A percentile compares a stretch with the other conserved stretches of the same genome.
Evolutionary conservation across 2,888 invertebrate species (phyloP).

Genomic region (Antheraea yamamai): DNA sequence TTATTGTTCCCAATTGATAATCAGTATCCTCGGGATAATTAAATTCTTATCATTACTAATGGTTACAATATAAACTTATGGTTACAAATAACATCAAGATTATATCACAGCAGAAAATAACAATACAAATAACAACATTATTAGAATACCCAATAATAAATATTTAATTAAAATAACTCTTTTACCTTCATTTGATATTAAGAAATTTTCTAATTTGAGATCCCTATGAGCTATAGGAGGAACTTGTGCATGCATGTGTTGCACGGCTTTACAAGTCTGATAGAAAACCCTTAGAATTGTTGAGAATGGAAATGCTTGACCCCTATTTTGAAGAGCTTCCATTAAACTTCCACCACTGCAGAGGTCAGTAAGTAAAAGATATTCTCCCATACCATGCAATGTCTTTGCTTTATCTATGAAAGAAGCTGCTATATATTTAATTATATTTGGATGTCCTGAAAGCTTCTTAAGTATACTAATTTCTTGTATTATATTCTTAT

Average conservation of each 20-base stretch:
- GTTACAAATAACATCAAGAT: neutral
- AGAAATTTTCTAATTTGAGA: constrained; percentile 97
- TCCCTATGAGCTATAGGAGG: constrained; percentile 98
- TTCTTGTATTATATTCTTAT: constrained; percentile 90
- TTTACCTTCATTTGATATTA: constrained; percentile 91
- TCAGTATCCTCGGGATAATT: neutral
- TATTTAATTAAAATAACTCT: constrained; percentile 26
- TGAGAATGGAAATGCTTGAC: constrained; percentile 84
- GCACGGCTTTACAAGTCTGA: constrained; percentile 94
- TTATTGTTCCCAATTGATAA: neutral
- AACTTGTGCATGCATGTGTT: constrained; percentile 95
- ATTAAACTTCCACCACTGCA: constrained; percentile 92
- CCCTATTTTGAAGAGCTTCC: constrained; percentile 83
- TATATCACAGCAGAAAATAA: neutral
- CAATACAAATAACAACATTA: constrained; percentile 2
- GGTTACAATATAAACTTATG: too few species aligned
- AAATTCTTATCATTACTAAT: neutral
- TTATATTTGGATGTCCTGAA: constrained; percentile 95
- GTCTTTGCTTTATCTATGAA: constrained; percentile 91
- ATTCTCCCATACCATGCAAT: constrained; percentile 92
- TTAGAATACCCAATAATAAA: constrained; percentile 9
- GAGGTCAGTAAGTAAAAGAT: constrained; percentile 94
- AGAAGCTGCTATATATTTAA: constrained; percentile 93
- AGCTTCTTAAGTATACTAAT: constrained; percentile 93
- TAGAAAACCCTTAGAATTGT: constrained; percentile 93